These are phyloP conservation scores for Dasypus novemcinctus DNA, from an alignment of 2,113 vertebrate species.

Conservation along the genomic window DNA sequence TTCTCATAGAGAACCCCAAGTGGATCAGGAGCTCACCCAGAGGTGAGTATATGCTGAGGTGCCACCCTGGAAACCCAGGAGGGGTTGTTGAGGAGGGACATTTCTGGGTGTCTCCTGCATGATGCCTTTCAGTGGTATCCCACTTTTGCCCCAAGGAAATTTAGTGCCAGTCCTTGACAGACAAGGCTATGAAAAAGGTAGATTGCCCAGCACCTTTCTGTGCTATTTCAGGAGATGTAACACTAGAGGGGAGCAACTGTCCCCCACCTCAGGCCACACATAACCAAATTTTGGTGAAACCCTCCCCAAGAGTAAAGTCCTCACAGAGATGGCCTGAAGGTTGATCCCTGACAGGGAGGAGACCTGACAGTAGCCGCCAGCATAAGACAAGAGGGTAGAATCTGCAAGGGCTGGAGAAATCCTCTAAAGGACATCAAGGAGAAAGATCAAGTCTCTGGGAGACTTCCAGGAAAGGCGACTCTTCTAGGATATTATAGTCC, in stretches of 20 bases:
- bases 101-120: background rate
- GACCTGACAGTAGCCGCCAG: background rate
- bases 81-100: background rate
- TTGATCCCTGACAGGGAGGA: background rate
- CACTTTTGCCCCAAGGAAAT: background rate
- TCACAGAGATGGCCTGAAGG: background rate
- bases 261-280: background rate
- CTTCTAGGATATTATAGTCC: too few species aligned
- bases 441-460: background rate
- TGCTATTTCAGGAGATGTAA: background rate
- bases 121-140: background rate
- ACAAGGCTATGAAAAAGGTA: background rate
- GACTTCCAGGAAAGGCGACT: background rate
- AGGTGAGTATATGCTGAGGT: background rate
- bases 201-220: too few species aligned
- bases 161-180: background rate
- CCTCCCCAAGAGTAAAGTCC: background rate
- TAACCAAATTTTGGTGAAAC: background rate
- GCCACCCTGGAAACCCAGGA: background rate
- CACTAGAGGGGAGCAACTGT: rapidly evolving
- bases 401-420: background rate
- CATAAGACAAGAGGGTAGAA: background rate
- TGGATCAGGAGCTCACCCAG: background rate
- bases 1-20: background rate
- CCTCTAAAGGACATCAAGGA: background rate